Conservation (phyloP, 2,888 invertebrate species). For the Lochmaea capreae region DNA sequence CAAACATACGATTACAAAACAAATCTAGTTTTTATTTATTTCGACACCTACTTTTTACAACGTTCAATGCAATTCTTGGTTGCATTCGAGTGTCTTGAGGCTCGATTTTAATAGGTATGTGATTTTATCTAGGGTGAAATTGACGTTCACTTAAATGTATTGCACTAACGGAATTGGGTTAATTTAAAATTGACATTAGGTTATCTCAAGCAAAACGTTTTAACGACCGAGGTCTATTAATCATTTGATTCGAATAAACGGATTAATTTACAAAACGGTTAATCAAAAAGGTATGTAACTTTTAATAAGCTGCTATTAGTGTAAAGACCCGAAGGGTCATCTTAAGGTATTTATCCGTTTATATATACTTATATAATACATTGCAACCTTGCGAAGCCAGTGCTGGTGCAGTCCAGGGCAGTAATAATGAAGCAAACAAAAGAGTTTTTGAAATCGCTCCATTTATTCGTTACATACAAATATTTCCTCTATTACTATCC, state of each 20-base stretch:
- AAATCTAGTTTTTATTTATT: not conserved
- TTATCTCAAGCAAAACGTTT: not conserved
- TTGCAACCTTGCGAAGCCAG: no score
- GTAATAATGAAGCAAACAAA: no score
- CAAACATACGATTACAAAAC: not conserved
- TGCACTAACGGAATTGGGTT: not conserved
- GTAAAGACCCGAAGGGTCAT: not conserved
- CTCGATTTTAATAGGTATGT: conserved; percentile 11
- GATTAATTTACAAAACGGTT: not conserved
- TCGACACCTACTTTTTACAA: not conserved
- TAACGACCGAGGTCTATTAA: not conserved
- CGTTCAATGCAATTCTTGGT: conserved; percentile 5
- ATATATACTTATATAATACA: no score
- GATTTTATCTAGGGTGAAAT: conserved; percentile 9
- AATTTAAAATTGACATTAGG: not conserved
- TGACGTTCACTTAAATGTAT: not conserved
- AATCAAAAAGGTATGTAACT: not conserved
- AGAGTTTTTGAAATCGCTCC: no score
- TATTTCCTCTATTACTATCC: no score
- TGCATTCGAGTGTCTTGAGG: conserved; percentile 5
- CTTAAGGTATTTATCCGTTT: not conserved
- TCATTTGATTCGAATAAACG: not conserved
- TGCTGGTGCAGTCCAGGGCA: no score
- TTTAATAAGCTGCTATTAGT: not conserved
- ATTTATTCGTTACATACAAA: no score